phyloP scores from a whole-genome alignment of 2,113 vertebrate species.

The Chloroceryle aenea region DNA sequence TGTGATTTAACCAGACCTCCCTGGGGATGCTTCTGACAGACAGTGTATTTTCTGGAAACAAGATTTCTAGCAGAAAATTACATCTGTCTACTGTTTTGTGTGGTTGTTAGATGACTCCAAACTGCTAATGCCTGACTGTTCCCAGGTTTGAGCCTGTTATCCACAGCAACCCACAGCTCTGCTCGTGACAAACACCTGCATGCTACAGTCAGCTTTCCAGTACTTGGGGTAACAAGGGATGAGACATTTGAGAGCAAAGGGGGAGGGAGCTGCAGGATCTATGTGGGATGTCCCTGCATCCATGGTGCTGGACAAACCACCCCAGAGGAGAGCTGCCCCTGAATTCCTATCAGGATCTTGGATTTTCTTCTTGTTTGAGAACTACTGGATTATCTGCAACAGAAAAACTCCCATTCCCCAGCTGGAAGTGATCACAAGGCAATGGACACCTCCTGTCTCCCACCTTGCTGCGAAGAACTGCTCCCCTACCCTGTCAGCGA shows the following conservation, averaged over 20 bases:
- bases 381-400: not conserved
- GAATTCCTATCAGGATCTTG: not conserved
- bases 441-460: not conserved
- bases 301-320: not conserved
- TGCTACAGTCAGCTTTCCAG: not conserved
- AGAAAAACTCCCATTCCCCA: not conserved
- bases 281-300: not conserved
- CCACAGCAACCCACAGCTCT: not conserved
- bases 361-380: not conserved
- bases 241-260: not conserved
- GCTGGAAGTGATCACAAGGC: rapidly evolving
- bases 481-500: not conserved
- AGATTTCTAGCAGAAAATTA: not conserved
- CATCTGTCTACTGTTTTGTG: not conserved
- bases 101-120: not conserved
- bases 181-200: not conserved
- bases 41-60: not conserved
- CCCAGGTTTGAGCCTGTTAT: not conserved
- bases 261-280: not conserved
- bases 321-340: not conserved
- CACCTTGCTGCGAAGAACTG: not conserved
- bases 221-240: not conserved
- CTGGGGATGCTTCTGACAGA: not conserved
- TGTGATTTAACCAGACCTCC: not conserved
- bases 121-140: not conserved